phyloP scores from a whole-genome alignment of 1,140 invertebrate genomes.

The Dufourea novaeangliae region DNA sequence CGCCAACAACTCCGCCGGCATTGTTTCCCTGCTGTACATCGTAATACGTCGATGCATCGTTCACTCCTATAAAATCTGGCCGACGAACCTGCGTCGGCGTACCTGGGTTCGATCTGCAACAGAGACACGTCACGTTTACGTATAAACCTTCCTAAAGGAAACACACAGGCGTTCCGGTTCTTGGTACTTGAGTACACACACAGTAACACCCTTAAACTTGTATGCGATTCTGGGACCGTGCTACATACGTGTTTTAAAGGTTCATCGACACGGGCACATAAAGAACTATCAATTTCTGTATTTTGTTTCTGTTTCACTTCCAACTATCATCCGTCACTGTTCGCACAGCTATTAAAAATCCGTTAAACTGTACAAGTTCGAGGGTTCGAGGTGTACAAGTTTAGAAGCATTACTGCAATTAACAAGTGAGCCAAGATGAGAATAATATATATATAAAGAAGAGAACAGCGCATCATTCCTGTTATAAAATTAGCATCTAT shows the following conservation, averaged over 20 bases:
- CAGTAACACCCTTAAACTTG: background rate
- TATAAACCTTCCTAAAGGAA: background rate
- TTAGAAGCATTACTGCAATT: constrained; percentile 48
- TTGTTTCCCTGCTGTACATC: constrained; percentile 77
- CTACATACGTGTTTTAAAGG: no score
- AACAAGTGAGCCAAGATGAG: constrained; percentile 72
- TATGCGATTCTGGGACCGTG: background rate
- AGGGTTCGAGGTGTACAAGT: background rate
- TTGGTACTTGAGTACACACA: background rate
- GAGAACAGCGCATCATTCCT: constrained; percentile 74
- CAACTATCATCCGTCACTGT: no score
- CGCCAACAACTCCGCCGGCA: constrained; percentile 48
- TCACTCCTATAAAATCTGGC: constrained; percentile 92
- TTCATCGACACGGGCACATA: no score
- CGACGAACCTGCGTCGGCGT: constrained; percentile 92
- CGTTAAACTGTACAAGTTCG: no score
- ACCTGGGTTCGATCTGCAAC: constrained; percentile 91
- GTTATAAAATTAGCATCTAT: constrained; percentile 75
- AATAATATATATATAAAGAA: constrained; percentile 61
- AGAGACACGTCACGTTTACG: constrained; percentile 43
- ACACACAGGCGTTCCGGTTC: background rate
- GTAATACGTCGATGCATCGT: constrained; percentile 81
- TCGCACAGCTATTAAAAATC: no score
- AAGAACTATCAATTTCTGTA: no score
- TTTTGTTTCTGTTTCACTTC: no score